Evolutionary conservation across 2,888 invertebrate genomes (phyloP), one percentile per base, ranked within the genome.

Genomic region (Physocephala rufipes): DNA sequence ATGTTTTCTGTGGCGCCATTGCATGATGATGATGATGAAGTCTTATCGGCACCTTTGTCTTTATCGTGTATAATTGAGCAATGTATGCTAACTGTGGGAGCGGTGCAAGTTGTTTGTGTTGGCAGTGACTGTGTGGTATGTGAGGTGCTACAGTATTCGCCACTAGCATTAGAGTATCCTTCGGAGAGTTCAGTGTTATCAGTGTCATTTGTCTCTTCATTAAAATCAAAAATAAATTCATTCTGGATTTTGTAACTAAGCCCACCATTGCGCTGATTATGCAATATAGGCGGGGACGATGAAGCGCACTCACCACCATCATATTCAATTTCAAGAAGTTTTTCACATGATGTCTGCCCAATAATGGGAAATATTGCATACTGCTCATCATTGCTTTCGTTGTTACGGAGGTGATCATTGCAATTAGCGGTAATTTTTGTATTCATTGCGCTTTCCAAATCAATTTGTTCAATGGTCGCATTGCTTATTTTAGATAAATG

Each of bases 1-100:
- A 86, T 84, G 76, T 86, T 86, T 43, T 83, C 84, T 19, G 82
- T 80, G 45, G 76, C 71, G 78, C 79, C 76, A 73, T 81, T 81
- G 61, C 79, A 80, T 24, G 82, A 76, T 19, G 82, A 82, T 73
- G 81, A 78, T n/a, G n/a, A n/a, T 9, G 36, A 4, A 71, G 84
- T 82, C 74, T 82, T 82, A 21, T 16, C 79, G 26, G 15, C 45
- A 74, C 82, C 83, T 74, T 75, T 9, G 71, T 83, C 83, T 24
- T 19, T 16, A 74, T 75, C 78, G 71, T n/a, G 78, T 16, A 68
- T 49, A 3, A 74, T 64, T 26, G 73, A 74, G 69, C 78, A 75
- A 62, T 78, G 75, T 58, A 71, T 75, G 7, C 55, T 61, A 51
- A 77, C 77, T 71, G 74, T 75, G 61, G 73, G 47, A 26, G 47